Evolutionary conservation across 2,888 invertebrate genomes (phyloP).

Genomic region (Scaptodrosophila latifasciaeformis): DNA sequence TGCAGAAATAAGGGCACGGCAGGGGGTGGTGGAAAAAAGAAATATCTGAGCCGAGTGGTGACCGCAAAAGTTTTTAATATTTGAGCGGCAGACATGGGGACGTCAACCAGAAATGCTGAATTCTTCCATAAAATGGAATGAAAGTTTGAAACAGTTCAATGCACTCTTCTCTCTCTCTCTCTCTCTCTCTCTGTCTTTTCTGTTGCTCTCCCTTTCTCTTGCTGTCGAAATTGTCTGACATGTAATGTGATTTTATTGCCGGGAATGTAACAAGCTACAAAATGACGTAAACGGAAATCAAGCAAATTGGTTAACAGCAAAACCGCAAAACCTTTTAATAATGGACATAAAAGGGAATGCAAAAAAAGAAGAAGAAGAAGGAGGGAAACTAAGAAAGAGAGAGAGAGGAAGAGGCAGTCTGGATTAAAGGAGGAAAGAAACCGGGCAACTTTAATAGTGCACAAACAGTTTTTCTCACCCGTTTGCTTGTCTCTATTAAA

Average conservation of each 20-base stretch:
- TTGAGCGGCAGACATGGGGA: constrained; percentile 23
- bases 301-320: constrained; percentile 57
- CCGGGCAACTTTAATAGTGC: too few species aligned
- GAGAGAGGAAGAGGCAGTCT: too few species aligned
- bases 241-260: constrained; percentile 21
- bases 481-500: too few species aligned
- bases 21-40: too few species aligned
- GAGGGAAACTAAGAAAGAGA: not conserved
- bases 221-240: not conserved
- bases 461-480: too few species aligned
- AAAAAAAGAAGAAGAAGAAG: not conserved
- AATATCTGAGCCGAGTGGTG: constrained; percentile 35
- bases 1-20: constrained; percentile 30
- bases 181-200: too few species aligned
- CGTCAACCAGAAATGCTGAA: constrained; percentile 8
- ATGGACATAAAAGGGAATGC: constrained; percentile 27
- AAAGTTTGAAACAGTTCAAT: constrained; percentile 22
- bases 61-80: constrained; percentile 55
- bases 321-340: constrained; percentile 67
- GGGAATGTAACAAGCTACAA: not conserved
- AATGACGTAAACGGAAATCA: constrained; percentile 40
- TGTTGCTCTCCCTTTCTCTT: not conserved
- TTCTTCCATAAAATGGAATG: not conserved
- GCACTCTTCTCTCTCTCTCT: too few species aligned
- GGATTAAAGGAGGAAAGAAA: too few species aligned